Evolutionary conservation across 2,888 invertebrate genomes (phyloP), one percentile per base, ranked within the genome.

Genomic region (Xestia xanthographa): DNA sequence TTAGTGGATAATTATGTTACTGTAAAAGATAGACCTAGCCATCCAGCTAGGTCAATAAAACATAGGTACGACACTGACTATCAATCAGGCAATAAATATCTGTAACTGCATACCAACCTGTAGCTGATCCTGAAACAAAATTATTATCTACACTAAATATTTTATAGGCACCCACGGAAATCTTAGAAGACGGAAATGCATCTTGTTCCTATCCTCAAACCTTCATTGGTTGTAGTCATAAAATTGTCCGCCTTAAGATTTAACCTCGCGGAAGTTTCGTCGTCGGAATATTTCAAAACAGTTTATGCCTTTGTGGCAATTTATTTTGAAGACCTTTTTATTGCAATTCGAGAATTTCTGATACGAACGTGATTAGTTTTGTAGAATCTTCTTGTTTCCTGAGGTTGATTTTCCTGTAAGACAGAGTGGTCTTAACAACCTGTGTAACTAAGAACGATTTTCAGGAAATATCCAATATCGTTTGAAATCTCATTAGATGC

Each of bases 241-340:
- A 87, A 86, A 77, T 66, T 62, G 74, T 71, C 58, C 75, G 50
- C 48, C 67, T 76, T 72, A 58, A 56, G 76, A 81, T 69, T 58
- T 56, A 67, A 69, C 60, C 66, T 58, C 20, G 45, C 71, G 62
- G 75, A 84, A 83, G 75, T 72, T 70, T 29, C 56, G 63, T 71
- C 45, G 69, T 56, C 58, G 67, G 71, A 63, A 70, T 79, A 76
- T 74, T 80, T 79, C 62, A 75, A 69, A 75, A 76, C 70, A 71
- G 34, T 82, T 76, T 67, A 75, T 83, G 65, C 66, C 66, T 68
- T 66, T 68, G 67, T 76, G 77, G 6, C 72, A 66, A 82, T 75
- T 82, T 78, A 69, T 72, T 82, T 85, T 85, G 72, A 81, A 75
- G 62, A 66, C 63, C 41, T 58, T 78, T 86, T 82, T 84, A 87